phyloP scores from a whole-genome alignment of 1,140 invertebrate genomes.

The Holotrichia oblita region DNA sequence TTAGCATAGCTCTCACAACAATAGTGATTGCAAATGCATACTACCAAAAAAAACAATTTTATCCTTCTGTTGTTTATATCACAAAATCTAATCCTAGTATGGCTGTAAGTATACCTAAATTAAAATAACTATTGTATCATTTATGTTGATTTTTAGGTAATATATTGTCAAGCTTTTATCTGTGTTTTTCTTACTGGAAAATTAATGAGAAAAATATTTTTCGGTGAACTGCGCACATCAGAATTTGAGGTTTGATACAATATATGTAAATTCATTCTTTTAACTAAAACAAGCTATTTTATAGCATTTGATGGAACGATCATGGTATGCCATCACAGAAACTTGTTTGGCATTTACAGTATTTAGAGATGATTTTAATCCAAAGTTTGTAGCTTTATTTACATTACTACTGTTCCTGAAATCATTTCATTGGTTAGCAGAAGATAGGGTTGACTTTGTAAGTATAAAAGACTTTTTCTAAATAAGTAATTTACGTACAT shows the following conservation, averaged over 20 bases:
- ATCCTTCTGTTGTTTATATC: constrained; percentile 98
- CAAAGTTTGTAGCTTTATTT: constrained; percentile 97
- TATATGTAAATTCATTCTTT: not conserved
- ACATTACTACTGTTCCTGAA: constrained; percentile 97
- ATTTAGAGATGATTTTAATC: constrained; percentile 99
- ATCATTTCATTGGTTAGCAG: constrained; percentile 99
- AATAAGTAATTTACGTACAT: too few species aligned
- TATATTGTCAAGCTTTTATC: constrained; percentile 98
- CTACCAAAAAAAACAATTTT: constrained; percentile 99
- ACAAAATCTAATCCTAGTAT: constrained; percentile 99
- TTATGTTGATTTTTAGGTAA: constrained; percentile 78
- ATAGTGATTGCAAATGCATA: constrained; percentile 97
- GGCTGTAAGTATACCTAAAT: constrained; percentile 83
- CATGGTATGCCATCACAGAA: constrained; percentile 99
- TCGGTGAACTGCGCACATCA: constrained; percentile 94
- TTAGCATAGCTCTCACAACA: constrained; percentile 80
- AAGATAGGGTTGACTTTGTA: constrained; percentile 99
- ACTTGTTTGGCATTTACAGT: constrained; percentile 99
- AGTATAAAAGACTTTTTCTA: constrained; percentile 63
- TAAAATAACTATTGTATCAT: not conserved
- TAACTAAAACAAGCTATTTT: constrained; percentile 59
- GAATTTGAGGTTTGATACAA: constrained; percentile 88
- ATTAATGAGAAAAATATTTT: constrained; percentile 94
- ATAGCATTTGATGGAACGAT: constrained; percentile 96
- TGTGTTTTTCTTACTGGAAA: constrained; percentile 95